These are phyloP conservation scores for Zenarchopterus dispar DNA, from an alignment of 2,797 vertebrate species.

Conservation along the genomic window DNA sequence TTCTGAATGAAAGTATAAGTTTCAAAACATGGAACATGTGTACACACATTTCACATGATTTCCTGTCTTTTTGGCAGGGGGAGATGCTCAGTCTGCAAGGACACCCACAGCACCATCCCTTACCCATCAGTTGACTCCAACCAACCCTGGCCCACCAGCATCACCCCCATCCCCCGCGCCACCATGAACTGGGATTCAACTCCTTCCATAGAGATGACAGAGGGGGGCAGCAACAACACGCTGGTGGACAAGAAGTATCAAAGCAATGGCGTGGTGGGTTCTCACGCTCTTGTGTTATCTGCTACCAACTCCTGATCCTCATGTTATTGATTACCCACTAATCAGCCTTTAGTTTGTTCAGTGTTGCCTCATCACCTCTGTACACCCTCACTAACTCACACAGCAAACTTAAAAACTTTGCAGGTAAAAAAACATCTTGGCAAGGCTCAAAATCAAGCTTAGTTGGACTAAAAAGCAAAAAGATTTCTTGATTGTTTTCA, in stretches of 20 bases:
- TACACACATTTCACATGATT: not conserved
- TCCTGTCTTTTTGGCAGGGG: conserved; percentile 26
- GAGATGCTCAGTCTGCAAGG: conserved; percentile 2
- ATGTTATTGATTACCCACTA: conserved; percentile 8
- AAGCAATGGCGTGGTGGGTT: conserved; percentile 79
- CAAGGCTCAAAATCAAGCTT: not conserved
- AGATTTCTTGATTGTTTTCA: no score
- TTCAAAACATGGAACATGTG: no score
- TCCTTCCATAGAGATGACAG: conserved; percentile 76
- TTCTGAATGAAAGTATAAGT: no score
- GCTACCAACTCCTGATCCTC: not conserved
- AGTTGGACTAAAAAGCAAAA: no score
- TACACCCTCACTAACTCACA: conserved; percentile 14
- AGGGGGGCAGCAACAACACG: conserved; percentile 43
- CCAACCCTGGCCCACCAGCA: conserved; percentile 61
- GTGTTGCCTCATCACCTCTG: not conserved
- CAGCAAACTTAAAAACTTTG: conserved; percentile 11
- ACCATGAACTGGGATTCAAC: conserved; percentile 34
- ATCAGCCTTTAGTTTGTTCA: conserved; percentile 9
- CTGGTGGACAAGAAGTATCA: conserved; percentile 55
- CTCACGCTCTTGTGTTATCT: not conserved
- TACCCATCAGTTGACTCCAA: conserved; percentile 52
- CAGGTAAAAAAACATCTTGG: conserved; percentile 2
- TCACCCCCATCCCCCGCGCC: conserved; percentile 78
- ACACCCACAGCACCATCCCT: conserved; percentile 49